Conservation (phyloP, 2,797 vertebrate species). For the Melanotaenia nigrans region DNA sequence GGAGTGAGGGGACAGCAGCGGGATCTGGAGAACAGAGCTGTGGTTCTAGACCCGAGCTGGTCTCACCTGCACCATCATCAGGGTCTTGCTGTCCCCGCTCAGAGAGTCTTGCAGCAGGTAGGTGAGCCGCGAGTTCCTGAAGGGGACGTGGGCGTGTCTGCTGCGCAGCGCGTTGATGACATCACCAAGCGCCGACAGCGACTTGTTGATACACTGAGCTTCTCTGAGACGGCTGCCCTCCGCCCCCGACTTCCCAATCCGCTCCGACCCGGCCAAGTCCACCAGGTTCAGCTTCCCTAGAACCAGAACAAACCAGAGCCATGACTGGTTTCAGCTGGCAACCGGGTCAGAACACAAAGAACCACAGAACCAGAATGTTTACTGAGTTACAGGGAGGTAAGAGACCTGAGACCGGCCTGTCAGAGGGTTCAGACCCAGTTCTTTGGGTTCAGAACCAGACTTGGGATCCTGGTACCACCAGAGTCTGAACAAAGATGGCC, state of each 20-base stretch:
- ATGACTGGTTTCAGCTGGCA: too few relatives aligned
- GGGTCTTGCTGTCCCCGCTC: slow-evolving; percentile 95
- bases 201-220: slow-evolving; percentile 97
- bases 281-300: slow-evolving; percentile 94
- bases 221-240: slow-evolving; percentile 93
- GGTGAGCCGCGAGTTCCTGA: slow-evolving; percentile 97
- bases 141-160: slow-evolving; percentile 91
- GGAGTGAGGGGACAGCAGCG: background rate
- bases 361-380: background rate
- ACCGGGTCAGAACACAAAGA: too few relatives aligned
- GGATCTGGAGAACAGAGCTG: too few relatives aligned
- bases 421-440: too few relatives aligned
- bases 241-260: slow-evolving; percentile 91
- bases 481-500: rapidly evolving
- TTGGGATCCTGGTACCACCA: rapidly evolving
- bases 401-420: too few relatives aligned
- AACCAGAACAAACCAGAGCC: background rate
- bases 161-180: slow-evolving; percentile 93
- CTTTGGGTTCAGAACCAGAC: too few relatives aligned
- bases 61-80: slow-evolving; percentile 97
- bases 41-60: too few relatives aligned
- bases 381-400: too few relatives aligned
- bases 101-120: slow-evolving; percentile 98
- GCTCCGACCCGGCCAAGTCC: slow-evolving; percentile 95
- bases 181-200: slow-evolving; percentile 91